These are phyloP conservation scores for Lycia hirtaria DNA, from an alignment of 2,888 invertebrate genomes.

Conservation along the genomic window DNA sequence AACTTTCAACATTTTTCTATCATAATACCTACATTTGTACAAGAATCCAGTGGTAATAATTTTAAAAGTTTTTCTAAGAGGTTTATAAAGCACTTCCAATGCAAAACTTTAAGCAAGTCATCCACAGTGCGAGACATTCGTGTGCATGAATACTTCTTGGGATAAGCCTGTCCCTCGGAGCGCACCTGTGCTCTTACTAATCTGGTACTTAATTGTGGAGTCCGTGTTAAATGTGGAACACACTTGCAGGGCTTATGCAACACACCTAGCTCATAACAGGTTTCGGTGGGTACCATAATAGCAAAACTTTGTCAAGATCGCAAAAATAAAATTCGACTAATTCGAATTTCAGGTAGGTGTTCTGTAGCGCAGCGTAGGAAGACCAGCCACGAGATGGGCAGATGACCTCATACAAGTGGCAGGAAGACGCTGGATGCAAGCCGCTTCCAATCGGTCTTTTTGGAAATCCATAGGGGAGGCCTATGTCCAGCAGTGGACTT, in stretches of 20 bases:
- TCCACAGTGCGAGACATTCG: slow-evolving; percentile 12
- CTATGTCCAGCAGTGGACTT: no score
- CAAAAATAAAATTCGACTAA: no score
- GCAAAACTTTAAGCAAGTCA: slow-evolving; percentile 29
- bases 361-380: no score
- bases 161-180: slow-evolving; percentile 44
- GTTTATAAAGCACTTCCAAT: not conserved
- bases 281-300: no score
- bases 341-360: no score
- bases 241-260: not conserved
- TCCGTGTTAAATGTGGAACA: slow-evolving; percentile 35
- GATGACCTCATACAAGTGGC: no score
- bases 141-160: slow-evolving; percentile 53
- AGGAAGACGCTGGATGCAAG: no score
- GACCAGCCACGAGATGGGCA: no score
- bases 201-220: slow-evolving; percentile 42
- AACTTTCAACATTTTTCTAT: not conserved
- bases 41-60: not conserved
- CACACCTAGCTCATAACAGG: no score
- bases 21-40: not conserved
- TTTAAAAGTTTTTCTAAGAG: not conserved
- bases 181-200: slow-evolving; percentile 55
- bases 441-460: no score
- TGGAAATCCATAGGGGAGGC: no score
- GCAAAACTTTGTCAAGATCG: no score